phyloP scores from a whole-genome alignment of 1,140 invertebrate genomes.

The Pteromalus puparum region DNA sequence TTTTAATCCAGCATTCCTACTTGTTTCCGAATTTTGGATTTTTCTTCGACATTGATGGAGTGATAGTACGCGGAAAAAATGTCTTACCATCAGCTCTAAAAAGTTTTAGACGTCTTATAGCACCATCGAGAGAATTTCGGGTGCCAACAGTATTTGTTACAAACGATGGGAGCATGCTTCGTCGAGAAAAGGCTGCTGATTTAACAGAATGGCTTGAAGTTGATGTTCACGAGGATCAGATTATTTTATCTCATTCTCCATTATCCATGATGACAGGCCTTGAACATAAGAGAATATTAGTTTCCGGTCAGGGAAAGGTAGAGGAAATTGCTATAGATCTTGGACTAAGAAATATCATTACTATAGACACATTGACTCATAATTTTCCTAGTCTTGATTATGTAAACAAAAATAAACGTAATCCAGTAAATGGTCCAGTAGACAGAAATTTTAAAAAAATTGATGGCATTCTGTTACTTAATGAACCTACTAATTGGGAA shows the following conservation, averaged over 20 bases:
- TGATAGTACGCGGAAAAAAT: slow-evolving; percentile 81
- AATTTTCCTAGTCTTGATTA: slow-evolving; percentile 83
- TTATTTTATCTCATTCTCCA: slow-evolving; percentile 85
- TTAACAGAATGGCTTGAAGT: slow-evolving; percentile 80
- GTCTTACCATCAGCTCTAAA: slow-evolving; percentile 80
- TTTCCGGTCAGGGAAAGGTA: slow-evolving; percentile 83
- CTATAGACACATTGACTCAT: slow-evolving; percentile 79
- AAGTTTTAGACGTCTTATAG: slow-evolving; percentile 77
- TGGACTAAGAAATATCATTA: slow-evolving; percentile 81
- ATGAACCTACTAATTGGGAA: slow-evolving; percentile 81
- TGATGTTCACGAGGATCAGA: slow-evolving; percentile 80
- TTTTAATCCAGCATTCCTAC: slow-evolving; percentile 62
- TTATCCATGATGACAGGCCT: slow-evolving; percentile 79
- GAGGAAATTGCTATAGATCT: slow-evolving; percentile 81
- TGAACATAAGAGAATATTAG: slow-evolving; percentile 81
- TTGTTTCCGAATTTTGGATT: slow-evolving; percentile 78
- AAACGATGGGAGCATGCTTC: slow-evolving; percentile 80
- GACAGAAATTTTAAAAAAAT: slow-evolving; percentile 76
- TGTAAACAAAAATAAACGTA: slow-evolving; percentile 80
- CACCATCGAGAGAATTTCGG: slow-evolving; percentile 77
- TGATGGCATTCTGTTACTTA: slow-evolving; percentile 79
- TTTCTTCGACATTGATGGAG: slow-evolving; percentile 85
- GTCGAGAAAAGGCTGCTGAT: slow-evolving; percentile 80
- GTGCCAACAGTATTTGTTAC: slow-evolving; percentile 84
- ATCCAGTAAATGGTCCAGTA: slow-evolving; percentile 73